phyloP scores from a whole-genome alignment of 1,140 invertebrate genomes.

The Sitobion miscanthi region DNA sequence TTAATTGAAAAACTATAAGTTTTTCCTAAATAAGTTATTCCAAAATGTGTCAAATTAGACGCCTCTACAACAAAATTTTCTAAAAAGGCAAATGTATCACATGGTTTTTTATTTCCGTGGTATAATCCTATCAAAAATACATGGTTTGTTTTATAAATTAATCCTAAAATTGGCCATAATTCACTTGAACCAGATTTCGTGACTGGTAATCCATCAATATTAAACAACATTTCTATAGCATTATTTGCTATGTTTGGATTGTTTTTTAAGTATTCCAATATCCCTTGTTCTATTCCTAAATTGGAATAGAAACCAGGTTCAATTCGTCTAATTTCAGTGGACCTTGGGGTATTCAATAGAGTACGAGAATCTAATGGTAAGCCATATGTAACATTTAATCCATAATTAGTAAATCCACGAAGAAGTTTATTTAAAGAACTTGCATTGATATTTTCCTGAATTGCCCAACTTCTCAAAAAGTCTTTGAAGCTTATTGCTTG shows the following conservation, averaged over 20 bases:
- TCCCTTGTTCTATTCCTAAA: conserved; percentile 7
- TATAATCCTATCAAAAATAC: conserved; percentile 59
- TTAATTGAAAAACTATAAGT: conserved; percentile 57
- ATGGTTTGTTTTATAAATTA: neutral
- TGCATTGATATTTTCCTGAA: neutral
- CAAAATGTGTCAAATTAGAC: conserved; percentile 54
- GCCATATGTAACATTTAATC: neutral
- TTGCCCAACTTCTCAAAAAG: neutral
- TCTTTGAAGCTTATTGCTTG: neutral
- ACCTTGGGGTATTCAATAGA: neutral
- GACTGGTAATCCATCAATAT: conserved; percentile 59
- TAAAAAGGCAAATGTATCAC: conserved; percentile 57
- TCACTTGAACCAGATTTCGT: conserved; percentile 57
- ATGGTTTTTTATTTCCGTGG: conserved; percentile 59
- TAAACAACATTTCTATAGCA: conserved; percentile 31
- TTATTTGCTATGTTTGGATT: neutral
- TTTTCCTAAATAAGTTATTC: conserved; percentile 46
- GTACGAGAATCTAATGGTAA: conserved; percentile 2
- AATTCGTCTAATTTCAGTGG: neutral
- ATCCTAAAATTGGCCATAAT: conserved; percentile 60
- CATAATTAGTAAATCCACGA: neutral
- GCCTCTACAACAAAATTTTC: conserved; percentile 59
- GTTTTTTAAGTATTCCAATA: neutral
- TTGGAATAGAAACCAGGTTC: neutral
- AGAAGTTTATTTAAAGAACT: neutral